phyloP scores from a whole-genome alignment of 2,113 vertebrate species.

The Apistogramma diplotaenia region DNA sequence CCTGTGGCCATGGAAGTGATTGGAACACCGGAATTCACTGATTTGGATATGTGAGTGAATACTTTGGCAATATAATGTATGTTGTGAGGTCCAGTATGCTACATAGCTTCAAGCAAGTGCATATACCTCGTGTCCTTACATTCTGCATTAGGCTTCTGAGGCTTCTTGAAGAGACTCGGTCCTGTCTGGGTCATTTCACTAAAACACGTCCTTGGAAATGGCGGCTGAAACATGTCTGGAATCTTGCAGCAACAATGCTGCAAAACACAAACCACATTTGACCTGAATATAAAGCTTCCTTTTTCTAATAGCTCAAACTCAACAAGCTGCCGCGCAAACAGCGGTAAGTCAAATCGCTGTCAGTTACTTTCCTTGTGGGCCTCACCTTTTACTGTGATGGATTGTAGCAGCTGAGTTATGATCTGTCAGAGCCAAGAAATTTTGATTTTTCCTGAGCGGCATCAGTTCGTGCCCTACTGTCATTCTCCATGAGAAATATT shows the following conservation, averaged over 20 bases:
- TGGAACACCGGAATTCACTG: too few species aligned
- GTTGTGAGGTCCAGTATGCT: neutral
- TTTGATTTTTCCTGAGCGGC: conserved; percentile 65
- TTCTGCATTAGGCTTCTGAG: neutral
- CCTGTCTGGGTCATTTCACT: neutral
- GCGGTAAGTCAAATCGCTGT: conserved; percentile 45
- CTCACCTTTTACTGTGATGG: conserved; percentile 47
- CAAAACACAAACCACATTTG: neutral
- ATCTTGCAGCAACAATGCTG: neutral
- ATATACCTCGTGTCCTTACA: neutral
- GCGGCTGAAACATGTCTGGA: neutral
- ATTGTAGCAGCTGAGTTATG: conserved; percentile 57
- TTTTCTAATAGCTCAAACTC: conserved; percentile 46
- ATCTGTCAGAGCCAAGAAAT: conserved; percentile 45
- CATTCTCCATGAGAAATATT: conserved; percentile 61
- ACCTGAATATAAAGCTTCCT: conserved; percentile 2
- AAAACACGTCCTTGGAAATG: neutral
- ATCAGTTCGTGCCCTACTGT: conserved; percentile 59
- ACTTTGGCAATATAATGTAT: too few species aligned
- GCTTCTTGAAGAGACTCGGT: neutral
- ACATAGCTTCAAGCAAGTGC: neutral
- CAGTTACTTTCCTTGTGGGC: conserved; percentile 42
- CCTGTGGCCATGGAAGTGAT: too few species aligned
- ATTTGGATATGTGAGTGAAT: too few species aligned
- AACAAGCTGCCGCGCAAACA: conserved; percentile 40